phyloP scores from a whole-genome alignment of 2,797 vertebrate genomes.

The Columba guinea region DNA sequence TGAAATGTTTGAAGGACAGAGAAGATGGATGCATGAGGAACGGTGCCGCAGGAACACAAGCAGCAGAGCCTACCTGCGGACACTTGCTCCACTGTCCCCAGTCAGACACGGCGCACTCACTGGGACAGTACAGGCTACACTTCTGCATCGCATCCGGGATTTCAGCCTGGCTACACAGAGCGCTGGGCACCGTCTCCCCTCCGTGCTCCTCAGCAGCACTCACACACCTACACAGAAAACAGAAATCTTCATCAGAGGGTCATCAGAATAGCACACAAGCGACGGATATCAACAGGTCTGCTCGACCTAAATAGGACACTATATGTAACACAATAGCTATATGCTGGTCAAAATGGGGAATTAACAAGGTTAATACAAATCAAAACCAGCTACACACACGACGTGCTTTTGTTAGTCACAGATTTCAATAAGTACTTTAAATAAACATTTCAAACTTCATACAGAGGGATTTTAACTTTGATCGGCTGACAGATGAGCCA shows the following conservation, averaged over 20 bases:
- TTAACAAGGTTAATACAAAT: background rate
- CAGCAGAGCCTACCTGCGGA: slow-evolving; percentile 80
- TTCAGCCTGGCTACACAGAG: slow-evolving; percentile 85
- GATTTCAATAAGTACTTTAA: background rate
- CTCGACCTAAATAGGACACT: background rate
- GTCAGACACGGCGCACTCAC: slow-evolving; percentile 87
- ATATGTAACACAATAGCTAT: background rate
- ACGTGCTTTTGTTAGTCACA: background rate
- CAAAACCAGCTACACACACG: background rate
- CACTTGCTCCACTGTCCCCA: slow-evolving; percentile 93
- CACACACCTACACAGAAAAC: slow-evolving; percentile 83
- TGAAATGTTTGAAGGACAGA: background rate
- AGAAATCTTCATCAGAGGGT: background rate
- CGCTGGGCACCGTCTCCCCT: slow-evolving; percentile 73
- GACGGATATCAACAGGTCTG: background rate
- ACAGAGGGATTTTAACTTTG: slow-evolving; percentile 26
- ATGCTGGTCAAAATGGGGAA: background rate
- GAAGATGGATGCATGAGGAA: background rate
- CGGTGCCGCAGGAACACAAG: background rate
- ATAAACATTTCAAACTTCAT: background rate
- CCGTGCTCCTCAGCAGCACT: slow-evolving; percentile 70
- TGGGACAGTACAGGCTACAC: slow-evolving; percentile 88
- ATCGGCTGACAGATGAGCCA: background rate
- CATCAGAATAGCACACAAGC: background rate
- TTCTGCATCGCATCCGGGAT: slow-evolving; percentile 80